Evolutionary conservation across 2,113 vertebrate species (phyloP).

Genomic region (Heloderma charlesbogerti): DNA sequence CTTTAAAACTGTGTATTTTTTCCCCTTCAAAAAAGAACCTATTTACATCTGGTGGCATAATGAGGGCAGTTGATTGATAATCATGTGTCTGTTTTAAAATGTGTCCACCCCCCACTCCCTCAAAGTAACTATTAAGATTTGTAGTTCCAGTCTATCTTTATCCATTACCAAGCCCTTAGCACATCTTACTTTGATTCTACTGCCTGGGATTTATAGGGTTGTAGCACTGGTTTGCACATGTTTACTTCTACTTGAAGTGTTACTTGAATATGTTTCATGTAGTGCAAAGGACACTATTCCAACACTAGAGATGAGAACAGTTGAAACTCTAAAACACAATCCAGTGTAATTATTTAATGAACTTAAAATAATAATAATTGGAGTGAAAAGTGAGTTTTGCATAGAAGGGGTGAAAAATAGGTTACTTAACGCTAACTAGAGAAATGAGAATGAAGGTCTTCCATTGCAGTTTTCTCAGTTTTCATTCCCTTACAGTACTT

Average conservation of each 20-base stretch:
- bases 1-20: constrained; percentile 32
- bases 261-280: constrained; percentile 74
- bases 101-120: not conserved
- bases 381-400: constrained; percentile 18
- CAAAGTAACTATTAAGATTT: not conserved
- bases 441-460: constrained; percentile 46
- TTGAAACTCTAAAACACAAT: not conserved
- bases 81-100: constrained; percentile 17
- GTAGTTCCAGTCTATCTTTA: not conserved
- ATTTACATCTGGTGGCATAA: constrained; percentile 29
- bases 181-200: not conserved
- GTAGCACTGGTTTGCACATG: constrained; percentile 72
- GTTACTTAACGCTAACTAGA: not conserved
- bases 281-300: constrained; percentile 38
- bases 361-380: not conserved
- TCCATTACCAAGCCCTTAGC: not conserved
- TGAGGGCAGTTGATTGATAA: constrained; percentile 34
- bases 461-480: constrained; percentile 33
- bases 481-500: constrained; percentile 36
- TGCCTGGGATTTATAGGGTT: constrained; percentile 42
- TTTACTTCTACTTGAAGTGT: constrained; percentile 73
- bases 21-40: constrained; percentile 38
- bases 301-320: not conserved
- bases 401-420: not conserved
- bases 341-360: not conserved